phyloP scores from a whole-genome alignment of 2,888 invertebrate species.

The Oxyscelio sp. region DNA sequence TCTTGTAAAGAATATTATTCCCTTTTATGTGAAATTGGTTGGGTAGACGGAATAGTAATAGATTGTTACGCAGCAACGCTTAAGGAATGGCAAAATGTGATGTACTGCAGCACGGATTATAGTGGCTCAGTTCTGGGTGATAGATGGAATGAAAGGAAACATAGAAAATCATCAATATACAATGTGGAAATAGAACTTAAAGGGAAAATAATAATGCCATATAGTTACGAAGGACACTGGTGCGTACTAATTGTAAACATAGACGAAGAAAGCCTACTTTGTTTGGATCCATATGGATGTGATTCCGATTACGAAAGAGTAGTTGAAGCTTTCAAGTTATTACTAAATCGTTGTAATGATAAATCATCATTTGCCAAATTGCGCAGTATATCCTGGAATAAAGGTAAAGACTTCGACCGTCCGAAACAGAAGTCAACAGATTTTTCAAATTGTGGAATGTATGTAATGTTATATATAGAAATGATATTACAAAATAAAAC shows the following conservation, averaged over 20 bases:
- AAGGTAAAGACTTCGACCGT: neutral
- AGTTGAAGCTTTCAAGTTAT: constrained; percentile 41
- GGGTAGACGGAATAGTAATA: too few relatives aligned
- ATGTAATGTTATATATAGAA: constrained; percentile 1
- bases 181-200: neutral
- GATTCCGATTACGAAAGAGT: constrained; percentile 31
- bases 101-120: too few relatives aligned
- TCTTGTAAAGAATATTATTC: too few relatives aligned
- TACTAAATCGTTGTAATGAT: constrained; percentile 22
- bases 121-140: too few relatives aligned
- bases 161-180: constrained; percentile 1
- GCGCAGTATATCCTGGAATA: constrained; percentile 2
- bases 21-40: too few relatives aligned
- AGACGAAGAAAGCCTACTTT: constrained; percentile 9
- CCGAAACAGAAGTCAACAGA: constrained; percentile 6
- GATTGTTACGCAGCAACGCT: too few relatives aligned
- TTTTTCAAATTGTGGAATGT: neutral
- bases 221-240: constrained; percentile 37
- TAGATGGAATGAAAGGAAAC: neutral
- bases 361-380: neutral
- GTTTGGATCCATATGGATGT: constrained; percentile 43
- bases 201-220: constrained; percentile 8
- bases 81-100: too few relatives aligned
- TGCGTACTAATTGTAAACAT: constrained; percentile 26
- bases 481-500: neutral